Evolutionary conservation across 2,113 vertebrate species (phyloP).

Genomic region (Sebastes schlegelii): DNA sequence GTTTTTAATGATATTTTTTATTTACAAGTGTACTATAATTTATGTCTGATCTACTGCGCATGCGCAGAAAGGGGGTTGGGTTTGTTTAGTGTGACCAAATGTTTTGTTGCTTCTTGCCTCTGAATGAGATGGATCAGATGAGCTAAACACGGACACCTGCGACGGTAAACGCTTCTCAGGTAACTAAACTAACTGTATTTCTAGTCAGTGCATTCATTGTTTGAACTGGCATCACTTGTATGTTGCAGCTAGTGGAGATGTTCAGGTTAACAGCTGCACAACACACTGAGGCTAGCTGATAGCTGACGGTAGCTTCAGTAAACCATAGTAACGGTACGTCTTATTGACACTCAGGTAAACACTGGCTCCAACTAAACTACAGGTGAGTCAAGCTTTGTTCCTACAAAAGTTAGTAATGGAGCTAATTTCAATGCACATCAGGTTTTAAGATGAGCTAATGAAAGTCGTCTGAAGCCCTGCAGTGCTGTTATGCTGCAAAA

Average conservation of each 20-base stretch:
- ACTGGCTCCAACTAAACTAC: not conserved
- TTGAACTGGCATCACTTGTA: not conserved
- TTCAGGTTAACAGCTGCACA: not conserved
- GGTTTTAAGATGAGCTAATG: too few species aligned
- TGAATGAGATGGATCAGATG: conserved; percentile 17
- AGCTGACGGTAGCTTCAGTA: not conserved
- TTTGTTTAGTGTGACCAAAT: conserved; percentile 23
- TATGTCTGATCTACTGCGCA: conserved; percentile 30
- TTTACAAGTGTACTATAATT: too few species aligned
- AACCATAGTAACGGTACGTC: not conserved
- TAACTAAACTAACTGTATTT: conserved; percentile 19
- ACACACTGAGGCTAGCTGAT: conserved; percentile 31
- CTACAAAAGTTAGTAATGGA: too few species aligned
- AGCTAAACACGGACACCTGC: not conserved
- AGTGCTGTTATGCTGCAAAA: too few species aligned
- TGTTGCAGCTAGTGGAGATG: not conserved
- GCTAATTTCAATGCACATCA: too few species aligned
- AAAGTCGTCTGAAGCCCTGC: too few species aligned
- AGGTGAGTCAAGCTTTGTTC: not conserved
- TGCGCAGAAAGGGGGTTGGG: conserved; percentile 34
- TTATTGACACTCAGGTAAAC: too few species aligned
- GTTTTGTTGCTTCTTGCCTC: conserved; percentile 27
- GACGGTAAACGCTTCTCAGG: conserved; percentile 15
- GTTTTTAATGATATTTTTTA: not conserved
- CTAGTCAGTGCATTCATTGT: not conserved